Conservation (phyloP, 2,113 vertebrate species). For the Agapornis roseicollis region DNA sequence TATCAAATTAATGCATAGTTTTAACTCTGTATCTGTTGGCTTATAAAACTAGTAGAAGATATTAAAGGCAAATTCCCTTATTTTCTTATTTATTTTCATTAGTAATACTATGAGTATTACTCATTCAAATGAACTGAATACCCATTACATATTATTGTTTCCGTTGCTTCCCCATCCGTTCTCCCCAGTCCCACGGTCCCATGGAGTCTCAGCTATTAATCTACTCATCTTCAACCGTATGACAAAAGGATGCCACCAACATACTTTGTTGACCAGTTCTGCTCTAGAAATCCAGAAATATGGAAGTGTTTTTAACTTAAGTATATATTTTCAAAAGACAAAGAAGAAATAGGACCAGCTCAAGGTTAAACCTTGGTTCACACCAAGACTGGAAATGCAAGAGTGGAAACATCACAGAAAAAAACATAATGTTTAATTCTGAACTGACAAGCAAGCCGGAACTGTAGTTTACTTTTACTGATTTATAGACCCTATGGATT, state of each 20-base stretch:
- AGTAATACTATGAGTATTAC: not conserved
- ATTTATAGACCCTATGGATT: not conserved
- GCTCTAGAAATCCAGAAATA: not conserved
- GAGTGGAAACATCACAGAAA: not conserved
- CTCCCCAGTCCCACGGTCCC: too few relatives aligned
- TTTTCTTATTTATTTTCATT: not conserved
- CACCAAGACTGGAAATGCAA: not conserved
- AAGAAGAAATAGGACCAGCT: not conserved
- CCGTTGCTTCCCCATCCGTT: not conserved
- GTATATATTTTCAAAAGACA: not conserved
- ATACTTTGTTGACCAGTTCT: not conserved
- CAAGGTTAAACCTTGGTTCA: not conserved
- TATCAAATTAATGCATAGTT: not conserved
- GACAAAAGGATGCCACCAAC: not conserved
- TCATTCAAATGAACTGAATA: not conserved
- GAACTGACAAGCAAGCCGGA: not conserved
- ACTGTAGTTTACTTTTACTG: not conserved
- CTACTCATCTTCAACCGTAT: not conserved
- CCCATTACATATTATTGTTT: not conserved
- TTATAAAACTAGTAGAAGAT: not conserved
- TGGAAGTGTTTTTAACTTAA: not conserved
- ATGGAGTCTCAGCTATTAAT: not conserved
- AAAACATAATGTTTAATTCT: not conserved
- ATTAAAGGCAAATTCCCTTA: not conserved
- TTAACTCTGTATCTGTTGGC: not conserved